These are phyloP conservation scores for Lacerta bilineata DNA, from an alignment of 2,797 vertebrate genomes.

Conservation along the genomic window DNA sequence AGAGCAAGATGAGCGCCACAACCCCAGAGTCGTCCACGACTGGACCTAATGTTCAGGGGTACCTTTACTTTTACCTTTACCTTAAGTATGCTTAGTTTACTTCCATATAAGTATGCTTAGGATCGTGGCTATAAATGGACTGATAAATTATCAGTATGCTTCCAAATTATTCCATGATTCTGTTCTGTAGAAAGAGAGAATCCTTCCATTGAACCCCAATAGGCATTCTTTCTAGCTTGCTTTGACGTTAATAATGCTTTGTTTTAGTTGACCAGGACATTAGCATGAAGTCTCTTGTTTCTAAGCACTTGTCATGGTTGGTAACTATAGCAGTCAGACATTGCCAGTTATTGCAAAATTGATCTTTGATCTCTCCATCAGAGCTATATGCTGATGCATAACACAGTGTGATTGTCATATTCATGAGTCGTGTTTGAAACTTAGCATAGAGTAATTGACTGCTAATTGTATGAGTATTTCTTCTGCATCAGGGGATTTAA, in stretches of 20 bases:
- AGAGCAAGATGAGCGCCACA: too few species aligned
- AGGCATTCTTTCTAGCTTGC: background rate
- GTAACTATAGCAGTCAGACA: slow-evolving; percentile 6
- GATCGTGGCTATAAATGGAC: background rate
- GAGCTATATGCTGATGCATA: slow-evolving; percentile 28
- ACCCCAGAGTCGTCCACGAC: too few species aligned
- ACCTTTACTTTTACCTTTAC: too few species aligned
- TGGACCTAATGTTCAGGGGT: too few species aligned
- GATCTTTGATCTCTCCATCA: slow-evolving; percentile 30
- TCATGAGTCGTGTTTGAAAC: slow-evolving; percentile 27
- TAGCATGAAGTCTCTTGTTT: slow-evolving; percentile 8
- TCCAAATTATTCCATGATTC: background rate
- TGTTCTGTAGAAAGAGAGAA: background rate
- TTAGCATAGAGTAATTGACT: slow-evolving; percentile 22
- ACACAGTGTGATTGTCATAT: slow-evolving; percentile 21
- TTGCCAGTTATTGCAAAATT: slow-evolving; percentile 2
- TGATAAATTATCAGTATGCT: background rate
- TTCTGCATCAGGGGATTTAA: slow-evolving; percentile 5
- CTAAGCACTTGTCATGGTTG: slow-evolving; percentile 37
- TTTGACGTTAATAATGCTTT: background rate
- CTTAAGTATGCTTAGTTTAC: too few species aligned
- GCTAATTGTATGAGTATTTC: slow-evolving; percentile 30
- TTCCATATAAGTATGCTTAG: background rate
- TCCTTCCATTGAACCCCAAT: background rate
- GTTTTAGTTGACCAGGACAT: slow-evolving; percentile 4